Evolutionary conservation across 35 echinoderm and acorn worm species (phyloP), one percentile per base, ranked within the genome.

Genomic region (Heliocidaris erythrogramma): DNA sequence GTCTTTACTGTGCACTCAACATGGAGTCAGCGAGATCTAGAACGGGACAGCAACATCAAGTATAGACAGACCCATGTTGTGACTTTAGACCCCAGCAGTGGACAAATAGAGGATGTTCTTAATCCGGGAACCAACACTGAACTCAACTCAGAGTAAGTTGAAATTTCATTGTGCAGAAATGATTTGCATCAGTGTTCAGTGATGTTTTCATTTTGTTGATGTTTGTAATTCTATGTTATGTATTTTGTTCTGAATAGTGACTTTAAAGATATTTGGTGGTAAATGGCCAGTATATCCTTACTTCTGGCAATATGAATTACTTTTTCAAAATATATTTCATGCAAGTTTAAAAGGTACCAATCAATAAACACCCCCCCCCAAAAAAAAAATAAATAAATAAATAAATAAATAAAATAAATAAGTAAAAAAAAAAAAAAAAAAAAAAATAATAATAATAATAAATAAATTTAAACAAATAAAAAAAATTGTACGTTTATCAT

Each of bases 1-100:
- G 31, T 59, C 9, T 49, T 94, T 4, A 89, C 78, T 42, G 49
- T 96, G n/a, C 85, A 88, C 8, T 90, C 93, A 71, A 86, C 87
- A 49, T 96, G 95, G 95, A 96, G 93, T 87, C 95, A 96, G 32
- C 50, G 95, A 49, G 95, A 96, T 78, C 48, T 96, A 84, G 95
- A 96, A 59, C 49, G 95, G 48, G 93, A 86, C 2, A 86, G 60
- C 8, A 94, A 49, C 48, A 84, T 96, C 30, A 96, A 88, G 61
- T 96, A 90, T 88, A 48, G 88, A 30, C 49, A 85, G 18, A 90
- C 93, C 9, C 93, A 96, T 94, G n/a, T 94, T 88, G 92, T 94
- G 31, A 86, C 56, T 71, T 1, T 53, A 3, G 95, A 60, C 47
- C 16, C 10, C 27, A 49, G 42, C 49, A 94, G 69, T 61, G 78